A percentile compares a stretch with the other conserved stretches of the same genome.
phyloP scores from a whole-genome alignment of 2,888 invertebrate genomes.

The Flexamia atlantica region DNA sequence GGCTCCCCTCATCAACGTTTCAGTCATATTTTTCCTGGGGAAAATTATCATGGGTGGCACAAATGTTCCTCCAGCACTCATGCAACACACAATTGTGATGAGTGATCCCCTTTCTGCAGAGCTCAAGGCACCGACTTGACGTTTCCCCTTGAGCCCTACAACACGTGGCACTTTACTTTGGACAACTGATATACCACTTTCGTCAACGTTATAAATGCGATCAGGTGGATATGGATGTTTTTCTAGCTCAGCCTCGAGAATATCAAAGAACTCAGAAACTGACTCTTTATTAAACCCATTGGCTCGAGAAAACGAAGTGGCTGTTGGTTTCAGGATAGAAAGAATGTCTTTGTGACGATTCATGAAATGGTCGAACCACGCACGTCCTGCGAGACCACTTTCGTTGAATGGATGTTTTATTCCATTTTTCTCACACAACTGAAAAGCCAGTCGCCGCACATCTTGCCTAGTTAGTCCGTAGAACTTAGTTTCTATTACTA shows the following conservation, averaged over 20 bases:
- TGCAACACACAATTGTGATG: slow-evolving; percentile 70
- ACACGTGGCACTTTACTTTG: slow-evolving; percentile 71
- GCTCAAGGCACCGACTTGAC: slow-evolving; percentile 71
- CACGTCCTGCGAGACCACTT: slow-evolving; percentile 52
- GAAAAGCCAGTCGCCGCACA: slow-evolving; percentile 63
- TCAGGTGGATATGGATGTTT: slow-evolving; percentile 66
- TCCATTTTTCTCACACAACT: slow-evolving; percentile 65
- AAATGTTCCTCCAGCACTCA: slow-evolving; percentile 71
- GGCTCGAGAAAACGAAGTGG: slow-evolving; percentile 64
- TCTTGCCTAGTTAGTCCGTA: slow-evolving; percentile 63
- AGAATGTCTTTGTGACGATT: slow-evolving; percentile 63
- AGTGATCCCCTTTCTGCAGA: slow-evolving; percentile 72
- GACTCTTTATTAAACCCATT: slow-evolving; percentile 64
- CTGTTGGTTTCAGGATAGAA: slow-evolving; percentile 66
- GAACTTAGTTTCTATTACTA: slow-evolving; percentile 63
- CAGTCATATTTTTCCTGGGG: slow-evolving; percentile 71
- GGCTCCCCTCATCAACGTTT: slow-evolving; percentile 71
- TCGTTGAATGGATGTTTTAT: slow-evolving; percentile 65
- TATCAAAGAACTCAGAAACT: slow-evolving; percentile 59
- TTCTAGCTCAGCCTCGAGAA: slow-evolving; percentile 64
- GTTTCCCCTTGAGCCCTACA: slow-evolving; percentile 71
- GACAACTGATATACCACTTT: slow-evolving; percentile 72
- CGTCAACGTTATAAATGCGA: slow-evolving; percentile 72
- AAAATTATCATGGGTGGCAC: slow-evolving; percentile 73
- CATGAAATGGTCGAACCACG: slow-evolving; percentile 66